Conservation (phyloP, 2,113 vertebrate genomes). For the Pleuronectes platessa region DNA sequence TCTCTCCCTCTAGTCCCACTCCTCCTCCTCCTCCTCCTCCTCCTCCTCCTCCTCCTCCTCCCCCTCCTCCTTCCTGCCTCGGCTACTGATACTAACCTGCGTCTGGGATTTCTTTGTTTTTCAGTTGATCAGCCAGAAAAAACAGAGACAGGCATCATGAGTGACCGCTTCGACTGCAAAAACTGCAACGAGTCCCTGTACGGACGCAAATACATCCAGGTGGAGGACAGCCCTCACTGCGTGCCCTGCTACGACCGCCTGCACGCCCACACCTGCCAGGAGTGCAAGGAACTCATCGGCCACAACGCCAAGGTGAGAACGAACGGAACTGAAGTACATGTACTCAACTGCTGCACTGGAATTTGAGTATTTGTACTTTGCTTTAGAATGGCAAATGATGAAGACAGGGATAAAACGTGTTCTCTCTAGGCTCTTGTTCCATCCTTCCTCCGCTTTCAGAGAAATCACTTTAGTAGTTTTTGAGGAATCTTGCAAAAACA, state of each 20-base stretch:
- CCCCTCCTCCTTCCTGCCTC: slow-evolving; percentile 24
- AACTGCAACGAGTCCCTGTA: slow-evolving; percentile 93
- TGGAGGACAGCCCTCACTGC: slow-evolving; percentile 90
- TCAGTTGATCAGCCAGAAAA: slow-evolving; percentile 32
- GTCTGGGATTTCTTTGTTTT: slow-evolving; percentile 19
- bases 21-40: slow-evolving; percentile 19
- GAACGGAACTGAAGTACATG: no score
- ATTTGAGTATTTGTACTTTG: no score
- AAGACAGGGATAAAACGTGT: no score
- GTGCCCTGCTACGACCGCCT: slow-evolving; percentile 93
- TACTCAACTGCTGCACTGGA: no score
- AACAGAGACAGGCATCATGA: slow-evolving; percentile 83
- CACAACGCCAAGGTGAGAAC: slow-evolving; percentile 90
- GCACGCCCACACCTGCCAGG: slow-evolving; percentile 92
- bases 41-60: slow-evolving; percentile 6
- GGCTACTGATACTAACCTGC: not conserved
- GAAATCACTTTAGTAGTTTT: no score
- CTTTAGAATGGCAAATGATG: no score
- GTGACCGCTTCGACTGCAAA: slow-evolving; percentile 90
- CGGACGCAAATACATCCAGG: slow-evolving; percentile 93
- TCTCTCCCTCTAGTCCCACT: slow-evolving; percentile 31
- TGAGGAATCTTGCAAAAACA: no score
- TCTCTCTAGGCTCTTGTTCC: no score
- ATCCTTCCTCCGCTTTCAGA: no score
- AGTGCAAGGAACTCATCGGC: slow-evolving; percentile 92